A percentile compares a stretch with the other conserved stretches of the same genome.
These are phyloP conservation scores for Melinaea menophilus DNA, from an alignment of 2,888 invertebrate species.

Conservation along the genomic window DNA sequence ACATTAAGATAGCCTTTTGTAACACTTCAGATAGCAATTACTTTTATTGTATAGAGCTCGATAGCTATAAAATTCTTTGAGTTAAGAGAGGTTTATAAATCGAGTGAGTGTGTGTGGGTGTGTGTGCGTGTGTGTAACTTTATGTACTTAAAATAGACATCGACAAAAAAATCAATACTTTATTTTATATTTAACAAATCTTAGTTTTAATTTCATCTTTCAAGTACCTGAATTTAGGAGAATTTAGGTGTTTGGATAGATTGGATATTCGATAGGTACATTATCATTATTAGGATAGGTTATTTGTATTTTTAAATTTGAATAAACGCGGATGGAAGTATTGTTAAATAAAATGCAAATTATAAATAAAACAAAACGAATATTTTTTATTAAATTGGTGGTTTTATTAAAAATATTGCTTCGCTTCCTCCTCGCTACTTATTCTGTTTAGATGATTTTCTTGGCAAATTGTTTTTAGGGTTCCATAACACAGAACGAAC, in stretches of 20 bases:
- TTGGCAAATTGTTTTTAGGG: conserved; percentile 34
- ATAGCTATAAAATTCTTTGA: background rate
- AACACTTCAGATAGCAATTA: conserved; percentile 5
- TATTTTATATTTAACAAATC: too few species aligned
- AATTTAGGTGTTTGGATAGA: too few species aligned
- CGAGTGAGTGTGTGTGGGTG: conserved; percentile 13
- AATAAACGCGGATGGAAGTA: background rate
- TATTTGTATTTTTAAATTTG: too few species aligned
- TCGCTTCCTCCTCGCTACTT: conserved; percentile 54
- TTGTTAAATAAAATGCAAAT: background rate
- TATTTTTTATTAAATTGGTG: conserved; percentile 11
- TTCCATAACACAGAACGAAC: too few species aligned
- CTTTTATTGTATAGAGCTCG: background rate
- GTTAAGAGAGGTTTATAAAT: too few species aligned
- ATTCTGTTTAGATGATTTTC: conserved; percentile 65
- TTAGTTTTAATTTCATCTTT: too few species aligned
- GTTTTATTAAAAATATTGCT: conserved; percentile 52
- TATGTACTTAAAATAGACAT: too few species aligned
- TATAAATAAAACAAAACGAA: background rate
- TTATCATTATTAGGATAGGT: too few species aligned
- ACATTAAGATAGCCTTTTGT: conserved; percentile 22
- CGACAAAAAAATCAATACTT: too few species aligned
- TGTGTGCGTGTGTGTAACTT: too few species aligned
- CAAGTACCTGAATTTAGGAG: too few species aligned
- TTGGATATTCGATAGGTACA: too few species aligned